Conservation (phyloP, 2,113 vertebrate species). For the Oncorhynchus nerka region DNA sequence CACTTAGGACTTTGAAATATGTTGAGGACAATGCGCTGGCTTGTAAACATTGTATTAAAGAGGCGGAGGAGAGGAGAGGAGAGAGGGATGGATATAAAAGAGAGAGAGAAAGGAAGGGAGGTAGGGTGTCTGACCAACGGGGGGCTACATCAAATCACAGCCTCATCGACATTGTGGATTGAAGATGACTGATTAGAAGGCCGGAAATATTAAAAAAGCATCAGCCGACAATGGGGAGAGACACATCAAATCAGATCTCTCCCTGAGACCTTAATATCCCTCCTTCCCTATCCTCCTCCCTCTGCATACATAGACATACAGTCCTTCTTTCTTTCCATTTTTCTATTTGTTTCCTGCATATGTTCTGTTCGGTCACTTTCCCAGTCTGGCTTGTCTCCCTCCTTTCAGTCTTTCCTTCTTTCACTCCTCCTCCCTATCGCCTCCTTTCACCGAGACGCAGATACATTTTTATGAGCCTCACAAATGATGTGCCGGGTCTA, state of each 20-base stretch:
- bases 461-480: conserved; percentile 80
- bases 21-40: conserved; percentile 68
- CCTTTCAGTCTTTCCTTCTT: conserved; percentile 18
- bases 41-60: conserved; percentile 65
- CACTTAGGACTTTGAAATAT: conserved; percentile 85
- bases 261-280: conserved; percentile 85
- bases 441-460: conserved; percentile 71
- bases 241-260: conserved; percentile 89
- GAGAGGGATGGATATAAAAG: conserved; percentile 8
- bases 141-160: conserved; percentile 41
- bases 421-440: conserved; percentile 44
- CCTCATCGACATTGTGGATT: conserved; percentile 58
- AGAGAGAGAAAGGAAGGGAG: background rate
- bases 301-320: background rate
- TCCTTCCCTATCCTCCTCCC: conserved; percentile 46
- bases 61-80: conserved; percentile 41
- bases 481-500: conserved; percentile 74
- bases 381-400: conserved; percentile 3
- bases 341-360: conserved; percentile 1
- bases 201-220: conserved; percentile 83
- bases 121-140: conserved; percentile 20
- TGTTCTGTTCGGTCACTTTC: conserved; percentile 14
- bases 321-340: background rate
- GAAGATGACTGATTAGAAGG: conserved; percentile 77
- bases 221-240: conserved; percentile 86